Evolutionary conservation across 1,140 invertebrate species (phyloP).

Genomic region (Drosophila tropicalis): DNA sequence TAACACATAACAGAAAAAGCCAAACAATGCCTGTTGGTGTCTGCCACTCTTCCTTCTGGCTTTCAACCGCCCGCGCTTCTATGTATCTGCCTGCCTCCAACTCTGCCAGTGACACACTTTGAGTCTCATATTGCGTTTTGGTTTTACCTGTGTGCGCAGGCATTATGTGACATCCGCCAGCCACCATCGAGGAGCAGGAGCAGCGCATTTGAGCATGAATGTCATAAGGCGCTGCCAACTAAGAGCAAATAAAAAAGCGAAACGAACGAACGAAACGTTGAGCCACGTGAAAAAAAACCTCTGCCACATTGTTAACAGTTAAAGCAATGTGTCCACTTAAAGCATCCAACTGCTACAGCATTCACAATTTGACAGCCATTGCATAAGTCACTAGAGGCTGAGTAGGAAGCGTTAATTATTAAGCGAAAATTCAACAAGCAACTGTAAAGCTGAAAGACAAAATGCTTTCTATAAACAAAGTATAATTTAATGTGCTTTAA

Average conservation of each 20-base stretch:
- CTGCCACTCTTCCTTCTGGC: conserved; percentile 1
- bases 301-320: conserved; percentile 47
- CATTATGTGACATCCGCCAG: conserved; percentile 50
- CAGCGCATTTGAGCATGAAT: neutral
- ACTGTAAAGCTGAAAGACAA: neutral
- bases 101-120: conserved; percentile 17
- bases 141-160: conserved; percentile 14
- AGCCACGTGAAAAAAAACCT: conserved; percentile 27
- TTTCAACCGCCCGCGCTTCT: conserved; percentile 7
- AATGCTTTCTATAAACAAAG: conserved; percentile 1
- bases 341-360: conserved; percentile 51
- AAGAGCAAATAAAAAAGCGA: conserved; percentile 32
- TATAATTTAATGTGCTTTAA: neutral
- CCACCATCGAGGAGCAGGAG: neutral
- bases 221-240: conserved; percentile 41
- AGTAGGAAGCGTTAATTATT: conserved; percentile 11
- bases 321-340: conserved; percentile 67
- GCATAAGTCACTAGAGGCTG: conserved; percentile 32
- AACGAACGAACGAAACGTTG: conserved; percentile 15
- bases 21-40: conserved; percentile 16
- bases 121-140: conserved; percentile 20
- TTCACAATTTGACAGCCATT: conserved; percentile 41
- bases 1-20: conserved; percentile 13
- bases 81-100: neutral
- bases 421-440: neutral